A percentile compares a stretch with the other conserved stretches of the same genome.
phyloP scores from a whole-genome alignment of 2,888 invertebrate species.

The Leuctra nigra region DNA sequence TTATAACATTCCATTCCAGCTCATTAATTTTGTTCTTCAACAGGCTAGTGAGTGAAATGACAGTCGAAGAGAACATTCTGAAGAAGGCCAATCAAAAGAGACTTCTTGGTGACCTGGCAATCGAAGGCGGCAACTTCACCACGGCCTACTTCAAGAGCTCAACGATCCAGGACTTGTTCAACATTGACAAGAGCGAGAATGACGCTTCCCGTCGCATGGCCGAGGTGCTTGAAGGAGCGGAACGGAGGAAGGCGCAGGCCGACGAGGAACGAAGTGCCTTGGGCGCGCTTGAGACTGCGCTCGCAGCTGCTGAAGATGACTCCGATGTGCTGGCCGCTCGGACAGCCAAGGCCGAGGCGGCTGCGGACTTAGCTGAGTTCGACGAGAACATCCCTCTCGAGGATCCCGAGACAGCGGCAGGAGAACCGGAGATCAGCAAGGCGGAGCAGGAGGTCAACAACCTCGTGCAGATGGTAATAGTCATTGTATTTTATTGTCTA shows the following conservation, averaged over 20 bases:
- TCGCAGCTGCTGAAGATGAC: slow-evolving; percentile 92
- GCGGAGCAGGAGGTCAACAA: slow-evolving; percentile 66
- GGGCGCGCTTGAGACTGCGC: slow-evolving; percentile 67
- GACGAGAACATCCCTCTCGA: slow-evolving; percentile 90
- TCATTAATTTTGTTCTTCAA: neutral
- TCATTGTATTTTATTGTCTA: no score
- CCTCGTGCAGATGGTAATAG: slow-evolving; percentile 64
- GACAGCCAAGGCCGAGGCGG: slow-evolving; percentile 83
- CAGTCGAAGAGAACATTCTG: slow-evolving; percentile 98
- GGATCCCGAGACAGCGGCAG: slow-evolving; percentile 46
- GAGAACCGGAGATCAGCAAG: slow-evolving; percentile 55
- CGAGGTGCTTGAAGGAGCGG: slow-evolving; percentile 35
- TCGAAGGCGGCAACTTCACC: slow-evolving; percentile 98
- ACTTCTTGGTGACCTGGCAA: slow-evolving; percentile 90
- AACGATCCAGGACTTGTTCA: slow-evolving; percentile 91
- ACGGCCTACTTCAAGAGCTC: slow-evolving; percentile 91
- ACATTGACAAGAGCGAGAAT: slow-evolving; percentile 59
- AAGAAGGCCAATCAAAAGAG: slow-evolving; percentile 98
- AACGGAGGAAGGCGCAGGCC: neutral
- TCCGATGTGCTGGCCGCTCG: slow-evolving; percentile 87
- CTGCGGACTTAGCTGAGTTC: slow-evolving; percentile 88
- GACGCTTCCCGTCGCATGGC: slow-evolving; percentile 52
- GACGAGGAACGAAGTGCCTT: slow-evolving; percentile 53
- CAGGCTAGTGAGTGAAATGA: slow-evolving; percentile 91
- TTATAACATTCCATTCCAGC: no score